Conservation (phyloP, 2,113 vertebrate genomes). For the Naja naja region DNA sequence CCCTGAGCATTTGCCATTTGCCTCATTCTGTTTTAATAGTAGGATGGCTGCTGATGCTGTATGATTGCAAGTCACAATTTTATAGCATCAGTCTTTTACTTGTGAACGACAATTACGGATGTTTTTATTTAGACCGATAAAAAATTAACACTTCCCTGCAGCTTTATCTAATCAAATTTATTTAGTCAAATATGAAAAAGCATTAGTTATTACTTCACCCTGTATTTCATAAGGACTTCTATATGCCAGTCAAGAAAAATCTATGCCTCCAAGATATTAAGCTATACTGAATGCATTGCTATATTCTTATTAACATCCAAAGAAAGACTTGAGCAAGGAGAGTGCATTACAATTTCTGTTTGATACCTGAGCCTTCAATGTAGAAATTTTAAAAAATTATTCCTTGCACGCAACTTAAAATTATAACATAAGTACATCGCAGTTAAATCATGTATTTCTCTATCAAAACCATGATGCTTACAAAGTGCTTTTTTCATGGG, state of each 20-base stretch:
- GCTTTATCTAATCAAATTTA: slow-evolving; percentile 18
- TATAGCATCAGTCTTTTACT: neutral
- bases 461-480: slow-evolving; percentile 45
- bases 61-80: neutral
- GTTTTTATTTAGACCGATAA: neutral
- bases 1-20: neutral
- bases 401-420: slow-evolving; percentile 61
- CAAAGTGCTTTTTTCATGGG: slow-evolving; percentile 5
- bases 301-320: slow-evolving; percentile 63
- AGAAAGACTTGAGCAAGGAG: slow-evolving; percentile 58
- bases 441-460: slow-evolving; percentile 35
- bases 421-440: slow-evolving; percentile 47
- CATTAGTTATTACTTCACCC: neutral
- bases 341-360: slow-evolving; percentile 53
- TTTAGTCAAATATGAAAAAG: neutral
- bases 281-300: slow-evolving; percentile 60
- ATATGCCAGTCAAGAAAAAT: slow-evolving; percentile 46
- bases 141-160: slow-evolving; percentile 56
- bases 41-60: neutral
- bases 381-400: slow-evolving; percentile 47
- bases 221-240: slow-evolving; percentile 29
- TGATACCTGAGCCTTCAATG: slow-evolving; percentile 59
- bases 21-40: neutral
- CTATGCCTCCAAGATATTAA: slow-evolving; percentile 56
- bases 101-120: neutral